Base-by-base conservation (phyloP, 1,140 invertebrate species). In the Apocrypta bakeri region DNA sequence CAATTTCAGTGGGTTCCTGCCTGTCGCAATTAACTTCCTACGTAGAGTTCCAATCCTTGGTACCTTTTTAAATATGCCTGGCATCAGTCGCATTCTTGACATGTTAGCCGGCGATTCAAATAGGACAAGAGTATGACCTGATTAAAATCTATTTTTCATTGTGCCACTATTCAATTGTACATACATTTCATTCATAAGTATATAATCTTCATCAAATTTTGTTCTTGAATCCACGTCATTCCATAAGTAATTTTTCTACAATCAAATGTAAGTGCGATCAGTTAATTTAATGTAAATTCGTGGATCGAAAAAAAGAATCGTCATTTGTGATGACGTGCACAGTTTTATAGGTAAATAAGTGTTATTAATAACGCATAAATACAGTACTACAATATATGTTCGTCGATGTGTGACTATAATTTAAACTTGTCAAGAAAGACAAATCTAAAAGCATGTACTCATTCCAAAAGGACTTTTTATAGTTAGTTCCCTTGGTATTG, bases 1-100 rank as follows among this genome's bases (percentile, higher is more conserved):
- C 88, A 61, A 86, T 86, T 93, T 93, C 89, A 95, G 96, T 93
- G 96, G 97, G 61, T 98, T 97, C 91, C 94, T 97, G 87, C 97
- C 97, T 76, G 97, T 98, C 73, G 96, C 96, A n/a, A 93, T 98
- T 40, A 97, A 97, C 88, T 98, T 98, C 90, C 92, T 98, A 48
- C 93, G 96, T 85, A 94, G 96, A 89, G 94, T 97, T 73, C 96
- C 96, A 80, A 90, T 97, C 37, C 87, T 97, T 48, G 96, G 96
- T 48, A 95, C 94, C 25, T 83, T 97, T 71, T 91, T 97, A 63
- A 96, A 95, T 89, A 92, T 97, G 88, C 96, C 96, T 72, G 94
- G 96, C 64, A 94, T 97, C 75, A 93, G 94, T 90, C 87, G 91
- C 86, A 92, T 95, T 84, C 86, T 95, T 84, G 93, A 95, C 85